These are phyloP conservation scores for Arctopsyche grandis DNA, from an alignment of 1,140 invertebrate genomes.

Conservation along the genomic window DNA sequence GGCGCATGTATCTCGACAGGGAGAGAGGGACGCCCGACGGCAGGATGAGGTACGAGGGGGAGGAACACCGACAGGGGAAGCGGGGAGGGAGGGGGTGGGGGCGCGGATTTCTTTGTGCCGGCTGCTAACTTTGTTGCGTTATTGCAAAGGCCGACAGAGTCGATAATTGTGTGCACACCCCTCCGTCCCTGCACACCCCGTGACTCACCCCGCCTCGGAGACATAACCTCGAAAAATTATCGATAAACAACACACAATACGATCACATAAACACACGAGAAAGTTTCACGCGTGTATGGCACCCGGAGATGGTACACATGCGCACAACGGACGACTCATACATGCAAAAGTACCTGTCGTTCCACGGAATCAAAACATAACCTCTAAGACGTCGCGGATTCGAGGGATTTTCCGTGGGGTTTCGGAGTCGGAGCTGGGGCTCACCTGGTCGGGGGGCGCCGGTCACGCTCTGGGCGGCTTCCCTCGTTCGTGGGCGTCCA, in stretches of 20 bases:
- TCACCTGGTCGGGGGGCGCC: constrained; percentile 55
- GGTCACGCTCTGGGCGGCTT: constrained; percentile 37
- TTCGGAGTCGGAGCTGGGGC: neutral
- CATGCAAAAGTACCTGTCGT: neutral
- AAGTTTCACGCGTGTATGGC: neutral
- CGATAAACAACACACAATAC: constrained; percentile 4
- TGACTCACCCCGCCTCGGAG: constrained; percentile 4
- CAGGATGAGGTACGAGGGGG: neutral
- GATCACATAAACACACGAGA: neutral
- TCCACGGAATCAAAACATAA: constrained; percentile 7
- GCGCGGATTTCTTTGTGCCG: constrained; percentile 49
- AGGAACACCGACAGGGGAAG: no score
- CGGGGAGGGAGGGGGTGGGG: neutral
- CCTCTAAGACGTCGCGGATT: neutral
- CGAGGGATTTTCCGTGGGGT: neutral
- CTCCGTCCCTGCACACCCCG: constrained; percentile 13
- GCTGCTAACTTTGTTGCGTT: constrained; percentile 42
- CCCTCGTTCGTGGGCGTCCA: constrained; percentile 56
- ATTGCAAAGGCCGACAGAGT: constrained; percentile 40
- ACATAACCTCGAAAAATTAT: constrained; percentile 4
- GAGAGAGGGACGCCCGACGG: neutral
- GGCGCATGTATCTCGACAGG: neutral
- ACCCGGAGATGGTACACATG: neutral
- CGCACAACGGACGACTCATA: neutral
- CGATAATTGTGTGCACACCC: constrained; percentile 51